Base-by-base conservation (phyloP, 1,140 invertebrate genomes). In the Magallana gigas region DNA sequence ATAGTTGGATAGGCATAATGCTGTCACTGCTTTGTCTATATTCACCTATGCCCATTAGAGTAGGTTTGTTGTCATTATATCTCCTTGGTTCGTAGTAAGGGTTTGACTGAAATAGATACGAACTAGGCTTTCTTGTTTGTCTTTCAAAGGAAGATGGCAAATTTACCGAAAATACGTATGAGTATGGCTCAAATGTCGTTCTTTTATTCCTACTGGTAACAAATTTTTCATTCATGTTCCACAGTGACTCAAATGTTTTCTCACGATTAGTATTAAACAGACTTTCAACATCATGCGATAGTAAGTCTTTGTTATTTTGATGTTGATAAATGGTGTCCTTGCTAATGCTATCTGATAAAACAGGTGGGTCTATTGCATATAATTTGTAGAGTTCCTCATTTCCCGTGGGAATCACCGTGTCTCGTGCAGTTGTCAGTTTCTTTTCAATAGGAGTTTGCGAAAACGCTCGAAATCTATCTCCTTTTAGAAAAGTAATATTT, bases 311-410 rank as follows among this genome's bases (percentile, higher is more conserved):
- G 36, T 29, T 9, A 29, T 23, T 29, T 29, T 29, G 68, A 36
- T 29, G 11, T 76, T 76, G 68, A 23, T 76, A 76, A 76, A 9
- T 12, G 23, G 68, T 5, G 14, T 29, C 18, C 23, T 76, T 76
- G 23, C 23, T 18, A 12, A 76, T 76, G 9, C 68, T 76, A 29
- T 76, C 68, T 76, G 68, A 76, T 11, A 76, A 23, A 76, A 76
- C 68, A 29, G 68, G 68, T 76, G 68, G 68, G 9, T 76, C 68
- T 76, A 76, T 76, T 8, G 68, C 68, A 76, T 76, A 76, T 76
- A 76, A 36, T 36, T 76, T 76, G 68, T 76, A 76, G 1, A 76
- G 23, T 76, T 23, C 68, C 12, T 76, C 68, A 6, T 36, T 76
- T 76, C 68, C 68, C 29, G 23, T 8, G 8, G 68, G 68, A 76